Base-by-base conservation (phyloP, 2,113 vertebrate genomes). In the Herpailurus yagouaroundi region DNA sequence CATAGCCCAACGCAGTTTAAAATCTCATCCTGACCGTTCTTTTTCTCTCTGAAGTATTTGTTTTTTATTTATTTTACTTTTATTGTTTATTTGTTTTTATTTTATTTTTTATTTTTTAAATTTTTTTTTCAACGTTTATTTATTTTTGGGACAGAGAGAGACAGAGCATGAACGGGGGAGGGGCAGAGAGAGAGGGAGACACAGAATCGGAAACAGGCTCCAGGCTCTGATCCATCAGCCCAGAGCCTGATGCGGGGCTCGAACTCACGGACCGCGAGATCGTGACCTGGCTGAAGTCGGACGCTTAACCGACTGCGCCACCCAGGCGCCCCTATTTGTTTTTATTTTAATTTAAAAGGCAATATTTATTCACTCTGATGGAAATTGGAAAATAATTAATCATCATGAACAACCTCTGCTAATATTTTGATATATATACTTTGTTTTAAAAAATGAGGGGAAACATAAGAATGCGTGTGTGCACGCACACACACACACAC, bases 321-420 rank as follows among this genome's bases (percentile, higher is more conserved):
- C n/a, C n/a, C n/a, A n/a, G n/a, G n/a, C n/a, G n/a, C n/a, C n/a
- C n/a, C n/a, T 41, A 0, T 48, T 41, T 82, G 13, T 10, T 60
- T 76, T 87, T 21, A 27, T 55, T 94, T 92, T 81, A 45, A 93
- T 93, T 76, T 45, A 83, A 88, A 96, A 64, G 23, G 19, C 38
- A 33, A 13, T 69, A 69, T 69, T 93, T 73, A 23, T 81, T 60
- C 57, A 76, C 52, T 84, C 71, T 84, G 77, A 27, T 89, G 27
- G 33, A 92, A 66, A 83, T 38, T 87, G 25, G 31, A 89, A 91
- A 83, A 82, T 81, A 23, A 66, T 69, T 69, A 86, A 83, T 50
- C 83, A 79, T 66, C 45, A 6, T 15, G 29, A 89, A 66, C 64
- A 79, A 76, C 1, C 4, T 71, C 74, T 89, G 71, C 31, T 82